These are phyloP conservation scores for Macropodus opercularis DNA, from an alignment of 2,797 vertebrate species.

Conservation along the genomic window DNA sequence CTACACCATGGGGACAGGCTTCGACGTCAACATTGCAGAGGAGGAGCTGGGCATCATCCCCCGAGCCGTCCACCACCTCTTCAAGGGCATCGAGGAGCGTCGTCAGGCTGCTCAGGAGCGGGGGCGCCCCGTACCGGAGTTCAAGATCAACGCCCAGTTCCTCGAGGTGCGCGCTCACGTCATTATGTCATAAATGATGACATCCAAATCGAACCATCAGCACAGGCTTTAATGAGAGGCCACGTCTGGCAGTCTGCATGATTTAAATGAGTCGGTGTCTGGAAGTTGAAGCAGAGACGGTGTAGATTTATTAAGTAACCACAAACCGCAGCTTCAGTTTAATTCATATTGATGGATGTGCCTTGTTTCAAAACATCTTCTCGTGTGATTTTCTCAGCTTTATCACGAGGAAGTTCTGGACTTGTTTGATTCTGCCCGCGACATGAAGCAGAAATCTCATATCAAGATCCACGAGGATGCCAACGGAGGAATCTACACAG, in stretches of 20 bases:
- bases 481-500: slow-evolving; percentile 92
- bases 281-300: no score
- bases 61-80: slow-evolving; percentile 91
- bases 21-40: slow-evolving; percentile 89
- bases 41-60: slow-evolving; percentile 92
- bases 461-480: slow-evolving; percentile 97
- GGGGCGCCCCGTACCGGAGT: slow-evolving; percentile 89
- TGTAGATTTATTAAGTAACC: no score
- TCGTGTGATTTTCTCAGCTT: slow-evolving; percentile 76
- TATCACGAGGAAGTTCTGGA: slow-evolving; percentile 98
- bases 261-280: no score
- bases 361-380: background rate
- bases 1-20: slow-evolving; percentile 95
- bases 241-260: slow-evolving; percentile 22
- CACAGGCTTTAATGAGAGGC: slow-evolving; percentile 8
- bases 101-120: slow-evolving; percentile 84
- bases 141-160: slow-evolving; percentile 95
- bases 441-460: slow-evolving; percentile 94
- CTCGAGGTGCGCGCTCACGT: slow-evolving; percentile 84
- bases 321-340: no score
- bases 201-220: background rate
- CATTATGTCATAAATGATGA: background rate
- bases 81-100: slow-evolving; percentile 88
- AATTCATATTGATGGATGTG: no score
- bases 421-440: slow-evolving; percentile 92